Conservation (phyloP, 2,797 vertebrate species). For the Enteromius anoplus region DNA sequence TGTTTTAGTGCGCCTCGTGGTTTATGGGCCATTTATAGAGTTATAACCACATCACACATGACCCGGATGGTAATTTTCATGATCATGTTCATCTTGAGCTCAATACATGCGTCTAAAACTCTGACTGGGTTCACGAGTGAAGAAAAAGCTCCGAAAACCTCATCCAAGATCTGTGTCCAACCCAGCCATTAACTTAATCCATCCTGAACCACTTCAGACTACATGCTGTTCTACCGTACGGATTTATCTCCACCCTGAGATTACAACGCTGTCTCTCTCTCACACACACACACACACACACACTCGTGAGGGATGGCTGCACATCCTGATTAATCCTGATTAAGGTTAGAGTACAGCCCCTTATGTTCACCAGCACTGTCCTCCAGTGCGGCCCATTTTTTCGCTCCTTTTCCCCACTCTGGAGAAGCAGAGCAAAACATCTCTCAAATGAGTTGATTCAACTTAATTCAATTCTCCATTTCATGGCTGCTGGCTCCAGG, state of each 20-base stretch:
- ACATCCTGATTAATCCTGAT: constrained; percentile 51
- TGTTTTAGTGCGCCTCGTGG: neutral
- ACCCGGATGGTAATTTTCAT: constrained; percentile 5
- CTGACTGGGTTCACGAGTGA: constrained; percentile 13
- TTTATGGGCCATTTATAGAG: constrained; percentile 27
- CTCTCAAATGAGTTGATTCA: neutral
- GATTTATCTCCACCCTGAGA: constrained; percentile 20
- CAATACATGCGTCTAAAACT: constrained; percentile 2
- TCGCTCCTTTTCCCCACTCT: neutral
- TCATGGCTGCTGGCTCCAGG: neutral
- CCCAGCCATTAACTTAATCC: constrained; percentile 18
- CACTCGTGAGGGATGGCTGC: neutral
- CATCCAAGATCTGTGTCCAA: constrained; percentile 9
- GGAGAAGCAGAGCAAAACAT: constrained; percentile 1
- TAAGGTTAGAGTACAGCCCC: neutral
- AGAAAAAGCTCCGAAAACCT: constrained; percentile 7
- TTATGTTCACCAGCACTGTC: constrained; percentile 8
- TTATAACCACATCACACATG: constrained; percentile 23
- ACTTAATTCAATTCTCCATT: constrained; percentile 18
- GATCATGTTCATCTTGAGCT: neutral
- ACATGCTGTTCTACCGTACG: constrained; percentile 11
- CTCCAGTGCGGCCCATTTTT: neutral
- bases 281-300: constrained; percentile 1
- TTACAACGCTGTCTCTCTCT: neutral
- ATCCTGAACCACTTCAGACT: constrained; percentile 5